A percentile compares a stretch with the other conserved stretches of the same genome.
These are phyloP conservation scores for Circaetus gallicus DNA, from an alignment of 2,113 vertebrate species.

Conservation along the genomic window DNA sequence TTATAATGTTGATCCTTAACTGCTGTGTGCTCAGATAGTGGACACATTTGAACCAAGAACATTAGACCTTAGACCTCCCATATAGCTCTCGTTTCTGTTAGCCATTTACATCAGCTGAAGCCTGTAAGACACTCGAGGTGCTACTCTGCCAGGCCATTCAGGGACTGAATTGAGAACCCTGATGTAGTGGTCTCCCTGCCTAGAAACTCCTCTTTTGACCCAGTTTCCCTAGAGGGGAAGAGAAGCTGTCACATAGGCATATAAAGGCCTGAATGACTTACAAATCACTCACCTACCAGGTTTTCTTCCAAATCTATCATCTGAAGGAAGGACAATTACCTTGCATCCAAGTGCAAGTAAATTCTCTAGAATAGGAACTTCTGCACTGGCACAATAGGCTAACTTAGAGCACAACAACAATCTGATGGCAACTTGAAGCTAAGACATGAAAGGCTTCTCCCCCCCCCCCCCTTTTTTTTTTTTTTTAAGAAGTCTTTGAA, in stretches of 20 bases:
- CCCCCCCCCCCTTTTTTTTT: accelerated
- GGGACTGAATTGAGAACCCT: neutral
- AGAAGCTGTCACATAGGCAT: neutral
- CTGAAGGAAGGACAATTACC: neutral
- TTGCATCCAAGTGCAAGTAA: neutral
- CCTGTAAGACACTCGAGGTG: neutral
- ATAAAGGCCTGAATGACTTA: neutral
- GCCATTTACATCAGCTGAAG: neutral
- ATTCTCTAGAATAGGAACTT: neutral
- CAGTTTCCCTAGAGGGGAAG: neutral
- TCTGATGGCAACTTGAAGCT: neutral
- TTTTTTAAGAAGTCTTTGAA: neutral
- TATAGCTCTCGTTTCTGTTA: neutral
- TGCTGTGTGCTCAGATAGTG: neutral
- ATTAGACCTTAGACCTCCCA: neutral
- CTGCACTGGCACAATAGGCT: neutral
- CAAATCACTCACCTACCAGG: neutral
- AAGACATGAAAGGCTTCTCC: neutral
- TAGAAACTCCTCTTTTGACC: neutral
- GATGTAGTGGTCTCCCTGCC: neutral
- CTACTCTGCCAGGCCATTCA: neutral
- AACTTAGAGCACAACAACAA: neutral
- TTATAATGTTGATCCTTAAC: neutral
- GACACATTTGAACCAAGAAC: neutral
- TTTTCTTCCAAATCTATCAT: neutral